Base-by-base conservation (phyloP, 2,888 invertebrate species). In the Phengaris arion region DNA sequence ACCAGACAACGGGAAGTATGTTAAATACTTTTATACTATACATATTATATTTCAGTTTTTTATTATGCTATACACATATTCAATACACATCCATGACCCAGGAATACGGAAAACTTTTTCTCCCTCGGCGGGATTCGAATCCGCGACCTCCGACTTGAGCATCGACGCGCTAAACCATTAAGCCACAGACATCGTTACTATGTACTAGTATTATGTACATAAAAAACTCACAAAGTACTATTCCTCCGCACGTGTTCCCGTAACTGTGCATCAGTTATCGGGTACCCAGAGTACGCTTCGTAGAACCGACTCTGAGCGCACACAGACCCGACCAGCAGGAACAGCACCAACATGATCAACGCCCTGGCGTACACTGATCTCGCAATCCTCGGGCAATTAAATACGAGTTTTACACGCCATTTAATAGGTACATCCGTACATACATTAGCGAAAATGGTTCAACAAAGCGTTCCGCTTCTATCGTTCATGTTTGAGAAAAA, bases 191-290 rank as follows among this genome's bases (percentile, higher is more conserved):
- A 2, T 35, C 35, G 4, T 3, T 35, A 35, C 35, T 22, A 22
- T 22, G 1, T 22, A 35, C 35, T 3, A 35, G 35, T 35, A 35
- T 35, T 4, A 35, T 13, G 22, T 77, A 86, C 22, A 22, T 22
- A 22, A 22, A 22, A 22, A 22, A 22, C 89, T 88, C 76, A 89
- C 89, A 88, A 89, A 46, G 88, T 87, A 0, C 81, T 86, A 78
- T 89, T 89, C 2, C 81, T 77, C 74, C 84, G 85, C 22, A 85
- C 83, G 75, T 85, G 85, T 2, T 80, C 78, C 68, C 81, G 85
- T 10, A 85, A 79, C 57, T 86, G 85, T 59, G 87, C 87, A 3
- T 75, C 79, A 0, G 84, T 81, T n/a, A 89, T 83, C 9, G 79
- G 77, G 2, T 75, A 82, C 0, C 86, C 89, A 45, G 80, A 79